Evolutionary conservation across 2,113 vertebrate species (phyloP), one percentile per base, ranked within the genome.

Genomic region (Geothlypis trichas): DNA sequence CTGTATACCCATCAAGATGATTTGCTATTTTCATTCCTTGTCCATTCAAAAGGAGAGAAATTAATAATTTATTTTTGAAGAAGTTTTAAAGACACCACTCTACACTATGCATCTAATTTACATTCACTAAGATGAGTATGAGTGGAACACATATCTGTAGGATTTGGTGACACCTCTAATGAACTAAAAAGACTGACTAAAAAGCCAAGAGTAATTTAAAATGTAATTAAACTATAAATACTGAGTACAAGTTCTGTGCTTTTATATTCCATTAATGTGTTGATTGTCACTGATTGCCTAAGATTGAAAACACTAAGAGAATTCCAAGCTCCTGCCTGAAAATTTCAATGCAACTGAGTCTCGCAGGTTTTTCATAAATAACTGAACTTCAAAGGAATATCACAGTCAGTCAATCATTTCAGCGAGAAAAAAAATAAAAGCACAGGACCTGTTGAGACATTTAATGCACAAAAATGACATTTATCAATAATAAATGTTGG

Each of bases 401-500:
- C 84, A 90, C n/a, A 91, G 47, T 84, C 46, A 80, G 31, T 71
- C 71, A 91, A 49, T 89, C 44, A 66, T 59, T 83, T 92, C 63
- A 81, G 54, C 28, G 68, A 72, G 44, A 89, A 73, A 87, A 71
- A 42, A 65, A 94, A 90, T 88, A 74, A 42, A 37, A 22, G 30
- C 8, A 51, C 39, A 39, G 91, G 87, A 80, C 74, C 89, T 90
- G 87, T 35, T 72, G 67, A 89, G 63, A 66, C 37, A 71, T 90
- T 90, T 91, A 90, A 95, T 94, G 49, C 76, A 89, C 55, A 85
- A 49, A 91, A 84, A 28, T 78, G 92, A 28, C 89, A 97, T 95
- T 97, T 96, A 96, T 95, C 71, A 96, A 97, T 96, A 95, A 96
- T 92, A 87, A 23, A 97, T 93, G 42, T 55, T 83, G 69, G 92